These are phyloP conservation scores for Pogonomyrmex californicus DNA, from an alignment of 1,140 invertebrate species.

Conservation along the genomic window DNA sequence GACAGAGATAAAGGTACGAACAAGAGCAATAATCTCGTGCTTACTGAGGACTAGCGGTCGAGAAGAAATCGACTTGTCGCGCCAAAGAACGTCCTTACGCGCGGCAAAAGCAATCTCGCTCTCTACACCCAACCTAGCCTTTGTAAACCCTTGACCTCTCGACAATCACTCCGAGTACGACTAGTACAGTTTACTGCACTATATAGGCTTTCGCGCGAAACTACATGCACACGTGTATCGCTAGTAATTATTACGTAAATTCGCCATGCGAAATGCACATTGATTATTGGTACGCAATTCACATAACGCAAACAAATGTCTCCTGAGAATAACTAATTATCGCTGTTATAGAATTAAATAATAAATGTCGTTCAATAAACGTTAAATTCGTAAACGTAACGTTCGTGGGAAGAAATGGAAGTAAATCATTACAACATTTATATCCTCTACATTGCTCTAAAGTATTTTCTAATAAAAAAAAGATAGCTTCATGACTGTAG, in stretches of 20 bases:
- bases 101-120: constrained; percentile 59
- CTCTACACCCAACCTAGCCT: constrained; percentile 26
- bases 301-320: background rate
- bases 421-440: background rate
- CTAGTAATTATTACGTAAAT: constrained; percentile 37
- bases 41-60: constrained; percentile 38
- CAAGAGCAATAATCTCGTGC: constrained; percentile 52
- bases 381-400: background rate
- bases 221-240: background rate
- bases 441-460: background rate
- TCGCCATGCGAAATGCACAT: constrained; percentile 15
- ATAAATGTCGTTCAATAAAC: constrained; percentile 3
- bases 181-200: constrained; percentile 15
- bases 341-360: constrained; percentile 23
- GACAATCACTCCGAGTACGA: constrained; percentile 29
- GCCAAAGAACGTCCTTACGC: constrained; percentile 47
- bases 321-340: constrained; percentile 46
- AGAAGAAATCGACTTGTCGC: constrained; percentile 45
- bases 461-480: constrained; percentile 9
- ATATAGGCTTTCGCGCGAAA: background rate
- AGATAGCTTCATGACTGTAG: background rate
- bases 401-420: background rate
- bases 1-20: constrained; percentile 45
- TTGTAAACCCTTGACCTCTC: constrained; percentile 55
- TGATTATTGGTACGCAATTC: constrained; percentile 36